Percentiles rank a stretch among this genome's conserved stretches.
These are phyloP conservation scores for Brachionus angularis DNA, from an alignment of 1,140 invertebrate species.

Conservation along the genomic window DNA sequence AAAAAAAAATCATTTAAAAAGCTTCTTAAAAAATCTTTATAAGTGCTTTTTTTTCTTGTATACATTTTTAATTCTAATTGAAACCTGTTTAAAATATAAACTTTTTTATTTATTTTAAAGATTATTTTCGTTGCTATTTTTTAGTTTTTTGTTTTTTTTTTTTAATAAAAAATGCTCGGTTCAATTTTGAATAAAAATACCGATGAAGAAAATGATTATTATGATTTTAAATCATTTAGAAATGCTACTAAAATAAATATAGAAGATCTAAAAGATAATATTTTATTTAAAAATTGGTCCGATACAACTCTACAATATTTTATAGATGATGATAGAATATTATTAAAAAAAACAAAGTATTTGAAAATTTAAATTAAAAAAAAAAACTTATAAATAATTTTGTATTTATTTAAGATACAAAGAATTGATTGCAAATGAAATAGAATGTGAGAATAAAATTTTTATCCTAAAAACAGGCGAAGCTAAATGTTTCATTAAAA, in stretches of 20 bases:
- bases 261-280: constrained; percentile 11
- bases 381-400: not conserved
- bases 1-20: too few species aligned
- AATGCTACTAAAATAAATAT: not conserved
- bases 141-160: too few species aligned
- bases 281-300: constrained; percentile 37
- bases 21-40: too few species aligned
- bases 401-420: constrained; percentile 8
- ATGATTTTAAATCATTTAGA: not conserved
- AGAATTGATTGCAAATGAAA: constrained; percentile 30
- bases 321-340: constrained; percentile 5
- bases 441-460: constrained; percentile 4
- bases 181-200: not conserved
- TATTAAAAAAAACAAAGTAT: constrained; percentile 38
- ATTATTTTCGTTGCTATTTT: too few species aligned
- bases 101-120: too few species aligned
- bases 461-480: constrained; percentile 8
- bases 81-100: too few species aligned
- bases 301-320: not conserved
- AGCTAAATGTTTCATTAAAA: constrained; percentile 25
- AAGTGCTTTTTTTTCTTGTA: too few species aligned
- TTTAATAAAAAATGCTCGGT: too few species aligned
- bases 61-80: too few species aligned
- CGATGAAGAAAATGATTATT: not conserved
- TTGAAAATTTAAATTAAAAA: not conserved